phyloP scores from a whole-genome alignment of 1,140 invertebrate species.

The Diachasmimorpha longicaudata region DNA sequence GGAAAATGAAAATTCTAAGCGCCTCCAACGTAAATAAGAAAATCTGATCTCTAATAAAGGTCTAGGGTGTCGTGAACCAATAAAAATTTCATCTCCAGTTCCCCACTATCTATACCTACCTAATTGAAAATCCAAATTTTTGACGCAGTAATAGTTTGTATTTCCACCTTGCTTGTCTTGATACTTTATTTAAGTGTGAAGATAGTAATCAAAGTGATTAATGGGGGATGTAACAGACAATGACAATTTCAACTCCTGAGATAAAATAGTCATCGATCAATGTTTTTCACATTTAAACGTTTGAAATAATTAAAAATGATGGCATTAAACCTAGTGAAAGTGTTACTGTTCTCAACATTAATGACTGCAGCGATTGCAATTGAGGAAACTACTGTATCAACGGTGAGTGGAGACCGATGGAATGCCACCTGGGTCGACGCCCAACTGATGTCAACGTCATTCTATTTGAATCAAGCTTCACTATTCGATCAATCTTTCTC shows the following conservation, averaged over 20 bases:
- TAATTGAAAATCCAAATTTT: background rate
- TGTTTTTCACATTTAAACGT: too few relatives aligned
- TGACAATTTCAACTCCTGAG: too few relatives aligned
- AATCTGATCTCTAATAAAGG: background rate
- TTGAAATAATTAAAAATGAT: background rate
- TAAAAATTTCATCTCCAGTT: background rate
- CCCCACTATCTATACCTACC: background rate
- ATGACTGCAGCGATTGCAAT: slow-evolving; percentile 21
- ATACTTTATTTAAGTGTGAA: too few relatives aligned
- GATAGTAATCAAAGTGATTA: too few relatives aligned
- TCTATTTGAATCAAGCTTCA: background rate
- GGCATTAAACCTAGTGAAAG: slow-evolving; percentile 46
- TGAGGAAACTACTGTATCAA: slow-evolving; percentile 37
- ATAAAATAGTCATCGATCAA: too few relatives aligned
- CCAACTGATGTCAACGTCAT: slow-evolving; percentile 13
- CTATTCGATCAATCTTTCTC: background rate
- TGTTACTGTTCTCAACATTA: slow-evolving; percentile 35
- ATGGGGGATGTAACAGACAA: too few relatives aligned
- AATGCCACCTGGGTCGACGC: slow-evolving; percentile 22
- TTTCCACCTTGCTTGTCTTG: too few relatives aligned
- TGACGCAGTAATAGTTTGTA: too few relatives aligned
- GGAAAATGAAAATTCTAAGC: background rate
- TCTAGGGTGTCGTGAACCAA: background rate
- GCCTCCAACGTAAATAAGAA: background rate
- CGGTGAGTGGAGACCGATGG: slow-evolving; percentile 40